Evolutionary conservation across 2,888 invertebrate species (phyloP), one percentile per base, ranked within the genome.

Genomic region (Plemyria rubiginata): DNA sequence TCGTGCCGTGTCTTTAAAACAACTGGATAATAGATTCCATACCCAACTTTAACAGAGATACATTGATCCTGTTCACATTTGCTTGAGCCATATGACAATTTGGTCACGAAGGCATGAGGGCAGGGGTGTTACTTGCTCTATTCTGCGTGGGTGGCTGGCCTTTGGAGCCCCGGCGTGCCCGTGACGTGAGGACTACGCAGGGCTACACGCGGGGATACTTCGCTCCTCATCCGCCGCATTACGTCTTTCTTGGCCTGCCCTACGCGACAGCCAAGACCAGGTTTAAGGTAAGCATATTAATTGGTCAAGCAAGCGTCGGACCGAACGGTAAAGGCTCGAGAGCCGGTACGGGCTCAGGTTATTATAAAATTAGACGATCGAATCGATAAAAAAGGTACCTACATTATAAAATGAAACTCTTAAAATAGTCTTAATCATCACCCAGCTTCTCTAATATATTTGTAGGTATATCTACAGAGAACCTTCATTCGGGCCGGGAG

Each of bases 211-310:
- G 92, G 40, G 92, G 92, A 52, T 90, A 90, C 79, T 75, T 81
- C 67, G 68, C 71, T 64, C 72, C 81, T 53, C 67, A 60, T 57
- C 82, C 83, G 52, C 82, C 87, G 46, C 85, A 90, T 80, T 89
- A 80, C 76, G 83, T 82, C 58, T 92, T 78, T 84, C 85, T 88
- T 73, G 92, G 92, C 50, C 70, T 92, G 49, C 90, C 90, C 50
- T 92, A 92, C 82, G 91, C 87, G 55, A 82, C 78, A 43, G 85
- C 84, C 72, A 79, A 81, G 3, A 76, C 66, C 8, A 51, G 60
- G 29, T 65, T 65, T 41, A 54, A 65, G 65, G 65, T 65, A 65
- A 15, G 38, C 36, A 3, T 38, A 11, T 1, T 38, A 38, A 38
- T 38, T 38, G 36, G 8, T 11, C 9, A 38, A 38, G 11, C 9